Conservation (phyloP, 2,797 vertebrate species). For the Crax fasciolata region DNA sequence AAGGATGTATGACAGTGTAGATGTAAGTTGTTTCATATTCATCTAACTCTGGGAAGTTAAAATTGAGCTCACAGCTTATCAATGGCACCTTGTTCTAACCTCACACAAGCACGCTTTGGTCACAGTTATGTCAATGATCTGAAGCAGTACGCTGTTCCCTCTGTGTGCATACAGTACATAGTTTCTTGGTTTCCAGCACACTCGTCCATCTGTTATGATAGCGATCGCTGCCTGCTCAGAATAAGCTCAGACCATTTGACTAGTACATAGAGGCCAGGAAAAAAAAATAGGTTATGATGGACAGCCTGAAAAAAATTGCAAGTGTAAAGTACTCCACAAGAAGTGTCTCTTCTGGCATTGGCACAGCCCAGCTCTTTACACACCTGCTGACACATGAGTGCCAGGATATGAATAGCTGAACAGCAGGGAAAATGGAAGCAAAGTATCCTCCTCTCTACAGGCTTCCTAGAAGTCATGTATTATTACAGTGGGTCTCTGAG, state of each 20-base stretch:
- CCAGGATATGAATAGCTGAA: conserved; percentile 69
- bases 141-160: conserved; percentile 44
- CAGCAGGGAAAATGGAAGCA: conserved; percentile 56
- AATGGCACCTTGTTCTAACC: conserved; percentile 41
- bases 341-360: conserved; percentile 21
- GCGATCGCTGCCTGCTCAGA: conserved; percentile 55
- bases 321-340: conserved; percentile 34
- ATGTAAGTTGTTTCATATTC: not conserved
- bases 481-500: conserved; percentile 39
- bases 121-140: conserved; percentile 45
- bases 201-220: conserved; percentile 58
- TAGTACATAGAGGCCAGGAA: conserved; percentile 23
- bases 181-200: conserved; percentile 58
- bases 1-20: not conserved
- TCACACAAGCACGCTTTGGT: not conserved
- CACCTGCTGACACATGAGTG: conserved; percentile 46
- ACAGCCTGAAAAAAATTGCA: conserved; percentile 8
- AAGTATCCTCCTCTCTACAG: conserved; percentile 30
- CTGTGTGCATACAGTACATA: conserved; percentile 58
- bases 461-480: conserved; percentile 59
- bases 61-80: conserved; percentile 23
- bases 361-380: not conserved
- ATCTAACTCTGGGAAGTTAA: not conserved
- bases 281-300: conserved; percentile 46
- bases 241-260: conserved; percentile 69